Evolutionary conservation across 2,113 vertebrate species (phyloP).

Genomic region (Cyprinus carpio): DNA sequence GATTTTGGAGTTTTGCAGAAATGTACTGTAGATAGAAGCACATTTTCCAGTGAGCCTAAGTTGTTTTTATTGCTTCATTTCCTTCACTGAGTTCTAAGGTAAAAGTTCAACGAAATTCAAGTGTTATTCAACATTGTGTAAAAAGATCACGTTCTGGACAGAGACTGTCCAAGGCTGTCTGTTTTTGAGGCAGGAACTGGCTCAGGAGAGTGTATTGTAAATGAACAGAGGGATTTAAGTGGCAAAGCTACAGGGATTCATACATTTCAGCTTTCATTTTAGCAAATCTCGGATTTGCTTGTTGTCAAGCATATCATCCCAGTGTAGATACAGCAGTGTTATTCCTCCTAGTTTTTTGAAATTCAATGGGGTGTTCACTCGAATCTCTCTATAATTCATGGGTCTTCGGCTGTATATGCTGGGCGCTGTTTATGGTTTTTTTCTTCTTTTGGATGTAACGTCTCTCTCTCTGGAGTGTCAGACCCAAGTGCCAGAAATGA

Average conservation of each 20-base stretch:
- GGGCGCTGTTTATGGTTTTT: neutral
- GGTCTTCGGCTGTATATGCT: neutral
- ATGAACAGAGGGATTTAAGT: conserved; percentile 5
- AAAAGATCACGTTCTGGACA: neutral
- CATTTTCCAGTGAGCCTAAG: no score
- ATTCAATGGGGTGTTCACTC: conserved; percentile 1
- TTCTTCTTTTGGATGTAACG: neutral
- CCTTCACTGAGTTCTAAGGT: neutral
- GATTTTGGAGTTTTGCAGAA: neutral
- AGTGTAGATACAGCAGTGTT: neutral
- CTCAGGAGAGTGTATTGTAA: neutral
- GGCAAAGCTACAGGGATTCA: neutral
- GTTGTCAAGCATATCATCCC: conserved; percentile 28
- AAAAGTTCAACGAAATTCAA: neutral
- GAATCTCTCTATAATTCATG: conserved; percentile 3
- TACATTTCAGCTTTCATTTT: neutral
- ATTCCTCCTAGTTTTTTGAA: conserved; percentile 17
- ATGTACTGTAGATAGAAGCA: neutral
- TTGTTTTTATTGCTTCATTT: neutral
- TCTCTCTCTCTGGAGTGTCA: conserved; percentile 24
- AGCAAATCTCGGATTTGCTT: conserved; percentile 23
- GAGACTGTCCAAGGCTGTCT: neutral
- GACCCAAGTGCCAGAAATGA: conserved; percentile 22
- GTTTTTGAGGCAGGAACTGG: neutral
- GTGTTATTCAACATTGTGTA: neutral